Conservation (phyloP, 2,797 vertebrate species). For the Alcedo atthis region DNA sequence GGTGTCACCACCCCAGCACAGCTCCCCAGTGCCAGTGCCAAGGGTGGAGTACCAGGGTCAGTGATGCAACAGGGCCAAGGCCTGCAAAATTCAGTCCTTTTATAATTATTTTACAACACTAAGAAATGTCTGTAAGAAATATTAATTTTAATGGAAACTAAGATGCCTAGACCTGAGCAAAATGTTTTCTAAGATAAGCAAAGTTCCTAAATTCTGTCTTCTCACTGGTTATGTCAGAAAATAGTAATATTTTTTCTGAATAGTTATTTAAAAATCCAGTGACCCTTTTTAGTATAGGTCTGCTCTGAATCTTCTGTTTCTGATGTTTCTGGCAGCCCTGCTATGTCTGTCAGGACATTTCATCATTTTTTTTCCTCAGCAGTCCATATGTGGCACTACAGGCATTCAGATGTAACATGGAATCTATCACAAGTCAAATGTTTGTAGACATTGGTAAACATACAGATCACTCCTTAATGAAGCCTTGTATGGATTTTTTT, state of each 20-base stretch:
- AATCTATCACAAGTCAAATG: not conserved
- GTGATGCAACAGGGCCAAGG: not conserved
- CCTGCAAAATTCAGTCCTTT: not conserved
- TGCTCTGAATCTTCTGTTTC: not conserved
- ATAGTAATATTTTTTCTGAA: not conserved
- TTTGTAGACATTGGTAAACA: not conserved
- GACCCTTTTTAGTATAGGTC: not conserved
- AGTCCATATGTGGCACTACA: not conserved
- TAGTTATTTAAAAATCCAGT: not conserved
- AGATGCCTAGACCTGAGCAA: not conserved
- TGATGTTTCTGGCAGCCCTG: not conserved
- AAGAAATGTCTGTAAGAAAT: not conserved
- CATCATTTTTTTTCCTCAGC: not conserved
- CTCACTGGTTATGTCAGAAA: not conserved
- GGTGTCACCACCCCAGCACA: fast-evolving
- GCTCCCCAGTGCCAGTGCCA: not conserved
- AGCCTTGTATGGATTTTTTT: slow-evolving; percentile 1
- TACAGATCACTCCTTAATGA: not conserved
- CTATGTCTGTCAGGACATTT: not conserved
- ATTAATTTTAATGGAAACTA: not conserved
- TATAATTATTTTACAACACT: not conserved
- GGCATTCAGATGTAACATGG: not conserved
- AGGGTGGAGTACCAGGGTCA: not conserved
- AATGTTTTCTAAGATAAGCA: not conserved
- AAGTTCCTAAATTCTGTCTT: not conserved